Percentiles rank a stretch among this genome's conserved stretches.
Conservation (phyloP, 2,888 invertebrate genomes). For the Lycophotia porphyrea region DNA sequence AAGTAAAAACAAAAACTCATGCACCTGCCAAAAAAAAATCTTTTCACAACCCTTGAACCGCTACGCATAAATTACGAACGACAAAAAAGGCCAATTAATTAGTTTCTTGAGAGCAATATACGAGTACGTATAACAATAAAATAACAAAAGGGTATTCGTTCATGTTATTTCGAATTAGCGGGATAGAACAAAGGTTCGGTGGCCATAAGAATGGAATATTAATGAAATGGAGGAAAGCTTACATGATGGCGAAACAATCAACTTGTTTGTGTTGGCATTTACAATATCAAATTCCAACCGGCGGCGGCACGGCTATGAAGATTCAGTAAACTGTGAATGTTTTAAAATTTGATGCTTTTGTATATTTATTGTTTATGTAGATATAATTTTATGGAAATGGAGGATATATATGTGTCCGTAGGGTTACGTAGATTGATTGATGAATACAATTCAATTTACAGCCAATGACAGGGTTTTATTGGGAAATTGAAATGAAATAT, state of each 20-base stretch:
- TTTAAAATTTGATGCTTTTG: constrained; percentile 48
- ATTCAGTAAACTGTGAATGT: constrained; percentile 59
- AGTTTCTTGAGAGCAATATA: constrained; percentile 58
- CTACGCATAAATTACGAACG: constrained; percentile 46
- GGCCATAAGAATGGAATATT: constrained; percentile 74
- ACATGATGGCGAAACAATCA: constrained; percentile 73
- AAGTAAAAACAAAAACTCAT: constrained; percentile 24
- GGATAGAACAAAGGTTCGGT: constrained; percentile 69
- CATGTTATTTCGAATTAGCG: constrained; percentile 71
- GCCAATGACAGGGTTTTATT: constrained; percentile 34
- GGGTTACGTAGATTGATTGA: constrained; percentile 43
- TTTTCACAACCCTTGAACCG: constrained; percentile 40
- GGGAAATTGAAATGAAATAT: constrained; percentile 1
- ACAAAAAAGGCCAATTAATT: constrained; percentile 61
- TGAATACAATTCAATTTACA: constrained; percentile 24
- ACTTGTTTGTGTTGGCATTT: constrained; percentile 71
- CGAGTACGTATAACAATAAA: constrained; percentile 53
- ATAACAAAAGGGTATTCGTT: constrained; percentile 60
- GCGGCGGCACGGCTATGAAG: constrained; percentile 54
- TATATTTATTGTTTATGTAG: constrained; percentile 38
- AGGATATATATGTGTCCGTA: not conserved
- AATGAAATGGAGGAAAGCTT: constrained; percentile 69
- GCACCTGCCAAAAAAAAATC: constrained; percentile 21
- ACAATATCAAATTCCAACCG: constrained; percentile 71
- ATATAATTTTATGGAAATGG: constrained; percentile 30